These are phyloP conservation scores for Nomada ruficornis DNA, from an alignment of 2,888 invertebrate species.

Conservation along the genomic window DNA sequence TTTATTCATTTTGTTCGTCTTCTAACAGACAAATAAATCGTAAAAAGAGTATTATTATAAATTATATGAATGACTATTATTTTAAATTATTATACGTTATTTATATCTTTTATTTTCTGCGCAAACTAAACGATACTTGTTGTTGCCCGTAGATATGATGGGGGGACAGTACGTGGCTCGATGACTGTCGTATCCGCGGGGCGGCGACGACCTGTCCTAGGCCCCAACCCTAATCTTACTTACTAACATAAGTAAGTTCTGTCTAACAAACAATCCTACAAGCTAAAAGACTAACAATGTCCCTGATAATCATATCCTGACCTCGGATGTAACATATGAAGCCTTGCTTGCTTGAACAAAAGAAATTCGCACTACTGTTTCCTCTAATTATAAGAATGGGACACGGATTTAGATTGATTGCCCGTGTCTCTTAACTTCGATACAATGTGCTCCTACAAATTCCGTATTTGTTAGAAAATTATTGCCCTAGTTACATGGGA, in stretches of 20 bases:
- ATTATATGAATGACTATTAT: constrained; percentile 7
- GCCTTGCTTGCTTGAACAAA: constrained; percentile 79
- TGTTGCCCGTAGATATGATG: constrained; percentile 86
- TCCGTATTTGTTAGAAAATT: constrained; percentile 42
- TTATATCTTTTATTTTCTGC: constrained; percentile 81
- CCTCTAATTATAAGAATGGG: constrained; percentile 27
- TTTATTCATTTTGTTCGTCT: constrained; percentile 3
- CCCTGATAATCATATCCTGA: constrained; percentile 77
- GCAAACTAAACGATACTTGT: constrained; percentile 84
- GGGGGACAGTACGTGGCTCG: constrained; percentile 87
- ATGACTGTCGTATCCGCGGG: constrained; percentile 88
- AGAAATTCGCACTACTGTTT: constrained; percentile 39
- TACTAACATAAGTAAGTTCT: constrained; percentile 85
- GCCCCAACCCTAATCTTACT: constrained; percentile 85
- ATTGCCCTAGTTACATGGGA: constrained; percentile 42
- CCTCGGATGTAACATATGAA: constrained; percentile 82
- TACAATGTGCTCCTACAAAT: constrained; percentile 45
- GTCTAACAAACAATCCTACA: constrained; percentile 83
- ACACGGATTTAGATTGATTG: constrained; percentile 70
- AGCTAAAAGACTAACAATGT: constrained; percentile 79
- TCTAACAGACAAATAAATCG: not conserved
- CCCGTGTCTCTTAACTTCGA: constrained; percentile 65
- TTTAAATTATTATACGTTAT: constrained; percentile 53
- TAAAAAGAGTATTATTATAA: not conserved
- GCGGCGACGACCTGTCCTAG: constrained; percentile 85